phyloP scores from a whole-genome alignment of 1,140 invertebrate genomes.

The Temnothorax longispinosus region DNA sequence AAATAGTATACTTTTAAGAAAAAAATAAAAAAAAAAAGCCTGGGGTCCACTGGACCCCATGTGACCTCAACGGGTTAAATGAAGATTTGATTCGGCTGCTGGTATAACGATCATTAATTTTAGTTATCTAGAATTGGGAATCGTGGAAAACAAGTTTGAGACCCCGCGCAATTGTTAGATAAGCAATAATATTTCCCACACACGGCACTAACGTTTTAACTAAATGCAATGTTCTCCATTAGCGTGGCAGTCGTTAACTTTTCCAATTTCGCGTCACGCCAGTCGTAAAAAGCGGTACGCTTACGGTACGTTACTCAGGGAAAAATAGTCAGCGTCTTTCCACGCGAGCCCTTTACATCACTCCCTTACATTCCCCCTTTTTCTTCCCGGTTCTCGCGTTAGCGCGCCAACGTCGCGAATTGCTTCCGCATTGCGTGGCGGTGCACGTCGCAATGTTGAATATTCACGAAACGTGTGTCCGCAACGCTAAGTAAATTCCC shows the following conservation, averaged over 20 bases:
- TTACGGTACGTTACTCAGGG: not conserved
- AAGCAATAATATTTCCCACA: not conserved
- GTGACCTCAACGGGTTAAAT: too few relatives aligned
- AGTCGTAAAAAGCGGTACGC: slow-evolving; percentile 16
- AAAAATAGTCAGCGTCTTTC: slow-evolving; percentile 23
- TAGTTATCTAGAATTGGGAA: not conserved
- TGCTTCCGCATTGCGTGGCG: slow-evolving; percentile 74
- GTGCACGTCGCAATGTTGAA: slow-evolving; percentile 68
- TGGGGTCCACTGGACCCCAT: too few relatives aligned
- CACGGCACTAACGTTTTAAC: not conserved
- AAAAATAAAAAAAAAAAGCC: too few relatives aligned
- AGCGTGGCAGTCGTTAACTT: slow-evolving; percentile 42
- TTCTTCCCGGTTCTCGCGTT: not conserved
- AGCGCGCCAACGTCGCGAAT: slow-evolving; percentile 47
- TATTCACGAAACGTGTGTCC: slow-evolving; percentile 66
- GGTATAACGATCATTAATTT: not conserved
- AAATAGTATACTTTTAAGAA: too few relatives aligned
- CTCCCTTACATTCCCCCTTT: not conserved
- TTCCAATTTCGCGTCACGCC: slow-evolving; percentile 41
- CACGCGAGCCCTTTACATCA: not conserved
- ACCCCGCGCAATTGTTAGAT: not conserved
- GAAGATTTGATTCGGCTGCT: not conserved
- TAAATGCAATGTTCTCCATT: slow-evolving; percentile 20
- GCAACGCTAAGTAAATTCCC: slow-evolving; percentile 45
- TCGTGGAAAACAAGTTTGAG: not conserved